Conservation (phyloP, 2,888 invertebrate genomes). For the Colletes collaris region DNA sequence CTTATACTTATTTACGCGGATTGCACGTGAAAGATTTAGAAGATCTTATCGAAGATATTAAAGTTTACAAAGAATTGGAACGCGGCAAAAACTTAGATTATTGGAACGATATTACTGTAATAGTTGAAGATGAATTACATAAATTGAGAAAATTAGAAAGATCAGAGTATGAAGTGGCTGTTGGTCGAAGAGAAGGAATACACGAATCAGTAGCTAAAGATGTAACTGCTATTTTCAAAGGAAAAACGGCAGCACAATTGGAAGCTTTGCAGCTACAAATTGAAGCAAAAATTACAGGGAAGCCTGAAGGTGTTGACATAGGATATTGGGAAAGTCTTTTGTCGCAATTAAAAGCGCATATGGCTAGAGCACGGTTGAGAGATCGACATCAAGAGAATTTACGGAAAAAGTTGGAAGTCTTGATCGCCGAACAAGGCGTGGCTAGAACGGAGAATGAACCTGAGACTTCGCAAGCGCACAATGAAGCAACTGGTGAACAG, state of each 20-base stretch:
- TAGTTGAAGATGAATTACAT: conserved; percentile 95
- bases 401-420: conserved; percentile 92
- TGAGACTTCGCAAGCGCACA: conserved; percentile 73
- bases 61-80: conserved; percentile 96
- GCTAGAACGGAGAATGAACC: conserved; percentile 80
- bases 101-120: conserved; percentile 98
- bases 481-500: conserved; percentile 76
- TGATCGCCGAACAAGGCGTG: conserved; percentile 93
- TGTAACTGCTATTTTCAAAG: conserved; percentile 95
- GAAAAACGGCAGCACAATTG: conserved; percentile 95
- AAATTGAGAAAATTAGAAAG: conserved; percentile 91
- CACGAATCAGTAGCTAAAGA: conserved; percentile 96
- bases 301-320: conserved; percentile 95
- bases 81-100: conserved; percentile 94
- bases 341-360: conserved; percentile 97
- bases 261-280: conserved; percentile 93
- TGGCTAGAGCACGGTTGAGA: conserved; percentile 95
- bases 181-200: conserved; percentile 90
- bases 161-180: conserved; percentile 86
- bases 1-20: conserved; percentile 97
- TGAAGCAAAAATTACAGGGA: conserved; percentile 92
- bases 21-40: conserved; percentile 95
- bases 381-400: conserved; percentile 97
- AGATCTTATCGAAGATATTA: conserved; percentile 97
- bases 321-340: conserved; percentile 99